phyloP scores from a whole-genome alignment of 1,140 invertebrate species.

The Pachyrhynchus sulphureomaculatus region DNA sequence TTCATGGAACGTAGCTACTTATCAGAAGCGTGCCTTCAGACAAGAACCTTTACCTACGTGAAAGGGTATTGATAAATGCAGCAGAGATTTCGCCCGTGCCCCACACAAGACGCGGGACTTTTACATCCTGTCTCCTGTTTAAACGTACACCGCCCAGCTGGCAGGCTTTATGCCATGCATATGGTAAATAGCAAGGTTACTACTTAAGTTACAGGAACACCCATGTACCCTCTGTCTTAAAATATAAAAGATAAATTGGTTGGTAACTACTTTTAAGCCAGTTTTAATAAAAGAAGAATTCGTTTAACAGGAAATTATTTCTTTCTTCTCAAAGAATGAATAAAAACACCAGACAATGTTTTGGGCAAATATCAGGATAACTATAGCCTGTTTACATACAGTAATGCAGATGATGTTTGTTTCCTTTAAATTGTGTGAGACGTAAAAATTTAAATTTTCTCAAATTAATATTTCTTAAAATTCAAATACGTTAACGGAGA shows the following conservation, averaged over 20 bases:
- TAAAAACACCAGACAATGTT: too few species aligned
- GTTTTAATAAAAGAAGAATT: too few species aligned
- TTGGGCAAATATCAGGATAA: too few species aligned
- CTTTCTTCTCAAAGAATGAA: too few species aligned
- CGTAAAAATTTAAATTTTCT: too few species aligned
- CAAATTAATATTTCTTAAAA: too few species aligned
- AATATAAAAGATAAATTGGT: neutral
- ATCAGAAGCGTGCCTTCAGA: neutral
- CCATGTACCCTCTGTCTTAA: neutral
- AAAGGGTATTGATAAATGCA: neutral
- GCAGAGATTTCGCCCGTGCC: constrained; percentile 8
- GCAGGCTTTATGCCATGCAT: neutral
- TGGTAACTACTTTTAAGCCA: too few species aligned
- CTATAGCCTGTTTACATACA: too few species aligned
- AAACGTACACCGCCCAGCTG: constrained; percentile 9
- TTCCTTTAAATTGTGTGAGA: too few species aligned
- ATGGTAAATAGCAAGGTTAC: neutral
- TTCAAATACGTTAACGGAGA: too few species aligned
- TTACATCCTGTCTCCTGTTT: constrained; percentile 16
- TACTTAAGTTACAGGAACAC: neutral
- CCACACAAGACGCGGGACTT: constrained; percentile 2
- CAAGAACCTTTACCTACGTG: neutral
- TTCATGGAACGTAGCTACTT: neutral
- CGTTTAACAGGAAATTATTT: too few species aligned
- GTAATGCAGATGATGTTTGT: too few species aligned